These are phyloP conservation scores for Dichetophora obliterata DNA, from an alignment of 2,888 invertebrate species.

Conservation along the genomic window DNA sequence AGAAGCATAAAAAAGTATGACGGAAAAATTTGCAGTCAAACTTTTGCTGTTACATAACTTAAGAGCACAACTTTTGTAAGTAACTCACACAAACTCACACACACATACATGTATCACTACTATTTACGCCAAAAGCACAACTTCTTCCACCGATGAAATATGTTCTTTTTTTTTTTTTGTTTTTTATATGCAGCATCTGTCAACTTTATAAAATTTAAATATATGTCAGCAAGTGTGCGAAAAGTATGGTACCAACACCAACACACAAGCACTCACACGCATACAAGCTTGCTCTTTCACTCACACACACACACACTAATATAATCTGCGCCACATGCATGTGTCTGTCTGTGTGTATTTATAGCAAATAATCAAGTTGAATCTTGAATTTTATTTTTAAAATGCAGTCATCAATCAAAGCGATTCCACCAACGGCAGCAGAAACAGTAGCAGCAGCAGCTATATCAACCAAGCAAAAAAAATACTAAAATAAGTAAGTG, in stretches of 20 bases:
- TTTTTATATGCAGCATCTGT: constrained; percentile 23
- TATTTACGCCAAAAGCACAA: no score
- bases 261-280: constrained; percentile 12
- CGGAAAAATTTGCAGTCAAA: not conserved
- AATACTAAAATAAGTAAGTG: not conserved
- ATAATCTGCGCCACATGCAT: not conserved
- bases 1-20: not conserved
- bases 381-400: not conserved
- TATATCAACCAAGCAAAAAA: not conserved
- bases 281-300: not conserved
- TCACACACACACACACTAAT: not conserved
- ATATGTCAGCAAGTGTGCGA: constrained; percentile 23
- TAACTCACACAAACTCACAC: no score
- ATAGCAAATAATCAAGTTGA: constrained; percentile 14
- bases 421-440: not conserved
- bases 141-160: no score
- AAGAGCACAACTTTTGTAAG: not conserved
- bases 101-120: no score
- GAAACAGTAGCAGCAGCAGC: not conserved
- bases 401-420: not conserved
- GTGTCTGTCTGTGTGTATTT: constrained; percentile 14
- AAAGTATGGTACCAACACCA: not conserved
- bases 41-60: not conserved
- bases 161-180: not conserved
- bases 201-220: constrained; percentile 33